phyloP scores from a whole-genome alignment of 2,888 invertebrate species.

The Icerya purchasi region DNA sequence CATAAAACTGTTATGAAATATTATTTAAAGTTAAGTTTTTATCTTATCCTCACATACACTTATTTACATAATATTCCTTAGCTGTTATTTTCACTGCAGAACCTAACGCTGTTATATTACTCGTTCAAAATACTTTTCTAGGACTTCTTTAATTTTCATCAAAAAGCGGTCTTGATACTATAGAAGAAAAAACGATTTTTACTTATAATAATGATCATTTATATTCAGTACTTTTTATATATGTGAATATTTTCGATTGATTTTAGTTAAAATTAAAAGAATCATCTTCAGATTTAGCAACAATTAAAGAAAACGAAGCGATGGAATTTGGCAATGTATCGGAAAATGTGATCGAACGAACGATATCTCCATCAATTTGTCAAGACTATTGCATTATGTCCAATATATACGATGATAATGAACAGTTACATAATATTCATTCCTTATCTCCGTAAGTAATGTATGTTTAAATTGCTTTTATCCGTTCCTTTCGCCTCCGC shows the following conservation, averaged over 20 bases:
- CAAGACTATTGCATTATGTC: constrained; percentile 3
- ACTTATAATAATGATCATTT: background rate
- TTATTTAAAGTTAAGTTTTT: no score
- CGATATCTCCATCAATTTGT: background rate
- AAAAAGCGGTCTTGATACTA: no score
- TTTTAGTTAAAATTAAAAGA: constrained; percentile 26
- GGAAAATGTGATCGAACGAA: background rate
- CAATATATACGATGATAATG: background rate
- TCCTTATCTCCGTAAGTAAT: constrained; percentile 7
- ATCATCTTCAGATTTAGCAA: constrained; percentile 55
- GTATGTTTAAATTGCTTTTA: background rate
- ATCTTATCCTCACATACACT: no score
- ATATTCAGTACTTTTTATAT: background rate
- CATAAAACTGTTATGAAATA: no score
- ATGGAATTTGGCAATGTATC: constrained; percentile 55
- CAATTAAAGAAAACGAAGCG: constrained; percentile 81
- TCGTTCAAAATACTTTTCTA: no score
- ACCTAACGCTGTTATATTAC: no score
- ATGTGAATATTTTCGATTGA: constrained; percentile 6
- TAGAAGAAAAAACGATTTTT: background rate
- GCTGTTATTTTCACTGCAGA: no score
- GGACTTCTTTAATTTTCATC: no score
- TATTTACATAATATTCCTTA: no score
- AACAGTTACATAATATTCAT: constrained; percentile 4
- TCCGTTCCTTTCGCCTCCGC: background rate